These are phyloP conservation scores for Hylaea fasciaria DNA, from an alignment of 2,888 invertebrate species.

Conservation along the genomic window DNA sequence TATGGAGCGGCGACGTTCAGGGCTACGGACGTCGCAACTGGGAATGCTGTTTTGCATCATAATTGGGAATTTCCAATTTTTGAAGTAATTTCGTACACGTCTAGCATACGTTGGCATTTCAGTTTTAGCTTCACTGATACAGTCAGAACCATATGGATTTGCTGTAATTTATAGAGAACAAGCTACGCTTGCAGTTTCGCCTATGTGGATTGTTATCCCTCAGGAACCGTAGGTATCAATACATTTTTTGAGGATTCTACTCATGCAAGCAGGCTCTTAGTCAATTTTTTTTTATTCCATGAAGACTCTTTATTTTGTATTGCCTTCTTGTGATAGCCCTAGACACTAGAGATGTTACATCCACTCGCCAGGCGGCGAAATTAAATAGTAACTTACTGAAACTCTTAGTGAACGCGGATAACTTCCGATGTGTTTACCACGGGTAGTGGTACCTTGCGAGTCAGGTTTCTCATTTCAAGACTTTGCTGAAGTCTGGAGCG, in stretches of 20 bases:
- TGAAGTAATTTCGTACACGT: constrained; percentile 11
- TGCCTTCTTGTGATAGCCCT: constrained; percentile 21
- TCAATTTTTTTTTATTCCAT: too few species aligned
- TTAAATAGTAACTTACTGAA: constrained; percentile 46
- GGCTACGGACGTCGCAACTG: constrained; percentile 7
- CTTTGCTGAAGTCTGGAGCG: constrained; percentile 7
- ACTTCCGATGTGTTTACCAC: constrained; percentile 42
- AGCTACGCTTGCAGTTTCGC: too few species aligned
- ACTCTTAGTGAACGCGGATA: constrained; percentile 30
- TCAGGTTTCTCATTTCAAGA: constrained; percentile 13
- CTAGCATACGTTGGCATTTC: constrained; percentile 15
- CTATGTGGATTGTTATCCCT: too few species aligned
- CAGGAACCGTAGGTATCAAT: too few species aligned
- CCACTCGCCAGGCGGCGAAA: constrained; percentile 43
- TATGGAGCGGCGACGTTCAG: constrained; percentile 22
- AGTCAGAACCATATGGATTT: not conserved
- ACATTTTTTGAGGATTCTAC: too few species aligned
- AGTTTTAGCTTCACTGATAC: not conserved
- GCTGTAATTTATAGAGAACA: too few species aligned
- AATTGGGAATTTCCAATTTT: constrained; percentile 36
- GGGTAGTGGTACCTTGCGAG: constrained; percentile 10
- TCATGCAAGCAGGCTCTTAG: too few species aligned
- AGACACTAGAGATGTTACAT: constrained; percentile 28
- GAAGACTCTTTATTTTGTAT: too few species aligned
- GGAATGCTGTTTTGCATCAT: constrained; percentile 23